Evolutionary conservation across 92 coral and sea anemone species (phyloP), one percentile per base, ranked within the genome.

Genomic region (Parazoanthus atlanticus): DNA sequence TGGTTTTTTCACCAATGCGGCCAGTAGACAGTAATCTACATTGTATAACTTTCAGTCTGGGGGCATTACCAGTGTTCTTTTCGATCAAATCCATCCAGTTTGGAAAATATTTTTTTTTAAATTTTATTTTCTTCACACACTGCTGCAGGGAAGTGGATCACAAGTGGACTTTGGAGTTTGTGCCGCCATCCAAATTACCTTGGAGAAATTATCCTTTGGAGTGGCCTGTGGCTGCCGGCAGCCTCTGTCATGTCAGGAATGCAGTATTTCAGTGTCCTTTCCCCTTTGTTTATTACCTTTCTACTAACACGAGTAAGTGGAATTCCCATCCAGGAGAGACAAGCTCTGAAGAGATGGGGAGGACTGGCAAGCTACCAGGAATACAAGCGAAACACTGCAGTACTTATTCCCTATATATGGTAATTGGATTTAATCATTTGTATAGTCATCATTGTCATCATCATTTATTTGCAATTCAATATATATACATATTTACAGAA

Each of bases 151-250:
- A 93, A 95, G 81, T 97, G 98, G 95, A 97, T 97, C 70, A 88
- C 95, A 71, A 89, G 96, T 92, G 99, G 99, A 41, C 91, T 97
- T 4, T 97, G 99, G 99, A 93, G 97, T 77, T 61, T 94, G 47
- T 89, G 98, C 33, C 97, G 94, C 26, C 92, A 97, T 78, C 99
- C 99, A 29, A 97, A 95, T 88, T 97, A 97, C 74, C 93, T 97
- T 76, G 99, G 99, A 30, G 99, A 97, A 84, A 95, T 97, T 64
- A 49, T 97, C 40, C 86, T 97, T 78, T 97, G 99, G 99, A 65
- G 92, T 29, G 95, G 98, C 13, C 82, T 97, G 73, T 97, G 91
- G 49, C 90, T 97, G 47, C 95, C 99, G 16, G 97, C 99, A 40
- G 90, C 94, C 5, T 91, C 97, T 47, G 95, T 94, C 30, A 95